These are phyloP conservation scores for Drosophila leonis DNA, from an alignment of 2,888 invertebrate genomes.

Conservation along the genomic window DNA sequence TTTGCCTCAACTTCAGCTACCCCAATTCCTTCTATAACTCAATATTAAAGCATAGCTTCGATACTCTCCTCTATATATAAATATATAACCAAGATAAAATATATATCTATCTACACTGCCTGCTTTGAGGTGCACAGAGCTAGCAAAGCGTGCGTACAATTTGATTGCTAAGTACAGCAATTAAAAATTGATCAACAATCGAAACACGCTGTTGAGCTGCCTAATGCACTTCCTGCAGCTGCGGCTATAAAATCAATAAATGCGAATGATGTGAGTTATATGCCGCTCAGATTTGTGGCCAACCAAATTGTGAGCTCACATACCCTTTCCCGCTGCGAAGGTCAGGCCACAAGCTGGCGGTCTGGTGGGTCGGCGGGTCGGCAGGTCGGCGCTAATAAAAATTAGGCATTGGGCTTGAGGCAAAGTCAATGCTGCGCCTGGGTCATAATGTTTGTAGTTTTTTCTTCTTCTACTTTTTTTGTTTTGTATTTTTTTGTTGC, in stretches of 20 bases:
- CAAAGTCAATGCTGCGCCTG: constrained; percentile 59
- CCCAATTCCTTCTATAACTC: not conserved
- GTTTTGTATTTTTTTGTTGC: constrained; percentile 1
- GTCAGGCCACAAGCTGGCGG: constrained; percentile 45
- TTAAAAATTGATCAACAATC: constrained; percentile 34
- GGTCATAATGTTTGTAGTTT: constrained; percentile 41
- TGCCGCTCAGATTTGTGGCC: constrained; percentile 20
- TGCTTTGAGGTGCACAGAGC: not conserved
- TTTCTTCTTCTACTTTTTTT: not conserved
- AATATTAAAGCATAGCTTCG: not conserved
- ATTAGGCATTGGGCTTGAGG: constrained; percentile 54
- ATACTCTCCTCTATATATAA: not conserved
- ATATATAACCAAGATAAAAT: not conserved
- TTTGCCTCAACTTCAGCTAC: no score
- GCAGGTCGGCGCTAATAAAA: constrained; percentile 16
- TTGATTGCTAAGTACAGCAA: not conserved
- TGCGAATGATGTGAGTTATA: constrained; percentile 29
- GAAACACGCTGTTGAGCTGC: constrained; percentile 26
- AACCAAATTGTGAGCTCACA: constrained; percentile 18
- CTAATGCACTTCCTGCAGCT: constrained; percentile 43
- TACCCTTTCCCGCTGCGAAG: constrained; percentile 43
- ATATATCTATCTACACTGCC: not conserved
- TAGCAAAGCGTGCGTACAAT: not conserved
- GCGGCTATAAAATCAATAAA: constrained; percentile 49
- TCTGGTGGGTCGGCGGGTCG: not conserved